phyloP scores from a whole-genome alignment of 2,113 vertebrate genomes.

The Calidris pygmaea region DNA sequence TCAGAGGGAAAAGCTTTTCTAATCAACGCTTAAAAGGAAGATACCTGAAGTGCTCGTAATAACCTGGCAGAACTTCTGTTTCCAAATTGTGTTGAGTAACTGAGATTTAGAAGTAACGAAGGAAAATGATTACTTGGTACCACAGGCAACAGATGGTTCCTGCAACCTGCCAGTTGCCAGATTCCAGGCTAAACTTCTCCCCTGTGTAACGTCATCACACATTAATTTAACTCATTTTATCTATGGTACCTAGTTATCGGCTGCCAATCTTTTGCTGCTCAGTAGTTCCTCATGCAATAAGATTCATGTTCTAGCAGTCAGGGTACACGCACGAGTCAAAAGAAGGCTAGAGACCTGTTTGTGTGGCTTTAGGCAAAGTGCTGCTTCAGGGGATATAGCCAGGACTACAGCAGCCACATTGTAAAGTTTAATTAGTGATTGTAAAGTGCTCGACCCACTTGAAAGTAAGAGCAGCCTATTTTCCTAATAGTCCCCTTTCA shows the following conservation, averaged over 20 bases:
- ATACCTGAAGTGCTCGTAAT: constrained; percentile 24
- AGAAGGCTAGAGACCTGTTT: background rate
- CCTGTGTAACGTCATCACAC: background rate
- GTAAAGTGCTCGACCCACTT: background rate
- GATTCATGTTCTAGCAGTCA: background rate
- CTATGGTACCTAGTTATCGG: background rate
- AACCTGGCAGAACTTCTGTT: constrained; percentile 45
- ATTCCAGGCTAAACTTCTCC: constrained; percentile 33
- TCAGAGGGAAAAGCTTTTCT: background rate
- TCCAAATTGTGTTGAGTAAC: constrained; percentile 10
- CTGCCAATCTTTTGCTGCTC: background rate
- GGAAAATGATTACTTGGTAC: constrained; percentile 39
- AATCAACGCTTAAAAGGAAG: constrained; percentile 4
- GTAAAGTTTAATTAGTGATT: constrained; percentile 26
- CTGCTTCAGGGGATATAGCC: background rate
- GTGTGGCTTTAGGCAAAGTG: background rate
- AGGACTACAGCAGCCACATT: background rate
- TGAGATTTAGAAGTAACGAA: constrained; percentile 39
- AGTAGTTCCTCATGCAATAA: background rate
- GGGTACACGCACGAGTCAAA: background rate
- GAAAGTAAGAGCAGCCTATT: constrained; percentile 8
- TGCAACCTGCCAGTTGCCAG: constrained; percentile 43
- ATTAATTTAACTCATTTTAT: constrained; percentile 35
- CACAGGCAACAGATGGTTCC: constrained; percentile 34
- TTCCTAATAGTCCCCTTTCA: background rate